Evolutionary conservation across 2,888 invertebrate species (phyloP), one percentile per base, ranked within the genome.

Genomic region (Anodontia alba): DNA sequence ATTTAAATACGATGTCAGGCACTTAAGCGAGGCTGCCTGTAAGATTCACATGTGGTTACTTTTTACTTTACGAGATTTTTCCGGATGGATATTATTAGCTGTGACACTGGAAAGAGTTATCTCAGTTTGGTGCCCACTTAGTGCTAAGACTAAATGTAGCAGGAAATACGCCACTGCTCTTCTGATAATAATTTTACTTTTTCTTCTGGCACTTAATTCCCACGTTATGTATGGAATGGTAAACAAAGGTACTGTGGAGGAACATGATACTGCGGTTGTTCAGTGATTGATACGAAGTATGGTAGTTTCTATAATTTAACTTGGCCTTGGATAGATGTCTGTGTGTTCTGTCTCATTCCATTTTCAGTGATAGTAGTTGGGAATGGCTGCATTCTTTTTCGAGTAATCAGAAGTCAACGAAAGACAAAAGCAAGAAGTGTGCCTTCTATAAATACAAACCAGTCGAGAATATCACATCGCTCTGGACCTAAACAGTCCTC

Each of bases 241-340:
- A 20, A 76, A 83, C 66, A 42, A 75, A n/a, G 54, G 49, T 15
- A 36, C n/a, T 10, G n/a, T 33, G 23, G 67, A 73, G 12, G 1
- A 36, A 12, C 29, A 23, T n/a, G 54, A 42, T 3, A 62, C 23
- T 62, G 33, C 5, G 76, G 76, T 38, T 90, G 91, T 73, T 8
- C 2, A 0, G 80, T 62, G 31, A 33, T 86, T 12, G 38, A 73
- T 46, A 29, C 76, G 0, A 76, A 74, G 0, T 92, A 91, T 72
- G 15, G 36, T 0, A 0, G 73, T 3, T 92, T 91, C 77, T 73
- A 76, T 33, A 38, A 29, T 15, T 33, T 79, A 3, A 67, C 84
- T n/a, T 93, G 92, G 91, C 89, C 91, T 10, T 92, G 91, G 90
- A 87, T 93, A 33, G 93, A 93, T 83, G 78, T 91, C n/a, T 81